Evolutionary conservation across 1,140 invertebrate genomes (phyloP), one percentile per base, ranked within the genome.

Genomic region (Himalopsyche phryganea): DNA sequence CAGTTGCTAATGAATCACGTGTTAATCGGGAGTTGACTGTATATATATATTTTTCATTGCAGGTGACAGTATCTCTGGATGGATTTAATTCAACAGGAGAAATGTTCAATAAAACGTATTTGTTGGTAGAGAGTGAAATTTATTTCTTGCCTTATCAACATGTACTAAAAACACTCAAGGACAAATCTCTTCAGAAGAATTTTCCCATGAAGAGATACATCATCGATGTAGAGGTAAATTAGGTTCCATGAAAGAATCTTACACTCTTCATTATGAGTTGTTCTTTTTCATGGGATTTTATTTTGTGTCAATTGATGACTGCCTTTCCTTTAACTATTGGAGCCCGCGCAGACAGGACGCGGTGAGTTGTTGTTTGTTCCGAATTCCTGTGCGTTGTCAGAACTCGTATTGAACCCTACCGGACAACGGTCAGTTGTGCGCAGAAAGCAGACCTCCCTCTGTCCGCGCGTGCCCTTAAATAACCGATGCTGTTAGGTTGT

Each of bases 101-200:
- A 3, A 46, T 51, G 33, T 51, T 51, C 19, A 10, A 14, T n/a
- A 23, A 48, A 23, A 13, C 13, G 11, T 81, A 81, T 57, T 68
- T 80, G 1, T 83, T 89, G 84, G 77, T 85, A 15, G 83, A 88
- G 68, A 81, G 81, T 23, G 80, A 80, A 51, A 80, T 84, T 9
- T 88, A 85, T 65, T 88, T 85, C 68, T 84, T 87, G 66, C 83
- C 86, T 0, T 89, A 89, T 65, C 75, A 78, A 40, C 82, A 81
- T 35, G 80, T 86, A 0, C 71, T 87, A 23, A 81, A 40, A 40
- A 15, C 38, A 5, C 11, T 40, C 4, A n/a, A 40, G 38, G 15
- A 40, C 5, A n/a, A 5, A 40, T 40, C 38, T 5, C 38, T 40
- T 40, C 11, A 13, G 11, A 40, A 13, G 11, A 40, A 40, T 45